These are phyloP conservation scores for Lasioglossum calceatum DNA, from an alignment of 2,888 invertebrate genomes.

Conservation along the genomic window DNA sequence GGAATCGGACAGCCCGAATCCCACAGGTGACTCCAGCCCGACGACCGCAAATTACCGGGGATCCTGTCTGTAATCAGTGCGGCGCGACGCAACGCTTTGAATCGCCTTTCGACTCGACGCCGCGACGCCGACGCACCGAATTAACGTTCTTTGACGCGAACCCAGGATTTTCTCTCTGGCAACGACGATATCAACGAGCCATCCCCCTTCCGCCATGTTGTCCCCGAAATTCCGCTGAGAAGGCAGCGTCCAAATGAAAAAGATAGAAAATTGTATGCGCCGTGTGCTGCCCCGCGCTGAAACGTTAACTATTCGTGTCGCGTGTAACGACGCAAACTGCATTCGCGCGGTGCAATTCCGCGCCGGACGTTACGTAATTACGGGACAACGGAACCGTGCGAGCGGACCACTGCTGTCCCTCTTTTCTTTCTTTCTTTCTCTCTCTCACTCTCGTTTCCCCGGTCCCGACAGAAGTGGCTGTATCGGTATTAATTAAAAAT, in stretches of 20 bases:
- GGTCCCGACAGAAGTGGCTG: slow-evolving; percentile 35
- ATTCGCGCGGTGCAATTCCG: slow-evolving; percentile 41
- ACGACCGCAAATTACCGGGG: slow-evolving; percentile 52
- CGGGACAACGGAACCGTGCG: slow-evolving; percentile 48
- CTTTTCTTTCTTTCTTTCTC: not conserved
- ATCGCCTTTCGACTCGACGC: slow-evolving; percentile 43
- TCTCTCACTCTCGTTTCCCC: not conserved
- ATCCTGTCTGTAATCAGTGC: slow-evolving; percentile 64
- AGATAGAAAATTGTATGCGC: not conserved
- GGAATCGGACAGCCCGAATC: slow-evolving; percentile 44
- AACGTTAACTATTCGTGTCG: slow-evolving; percentile 40
- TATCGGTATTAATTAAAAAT: slow-evolving; percentile 63
- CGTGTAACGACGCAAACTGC: slow-evolving; percentile 29
- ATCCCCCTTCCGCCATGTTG: not conserved
- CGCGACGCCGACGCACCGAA: slow-evolving; percentile 39
- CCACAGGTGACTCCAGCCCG: slow-evolving; percentile 34
- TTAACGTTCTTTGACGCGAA: slow-evolving; percentile 37
- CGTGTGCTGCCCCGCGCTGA: slow-evolving; percentile 8
- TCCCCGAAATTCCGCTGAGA: not conserved
- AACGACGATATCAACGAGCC: not conserved
- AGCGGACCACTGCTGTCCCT: not conserved
- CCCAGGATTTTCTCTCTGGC: not conserved
- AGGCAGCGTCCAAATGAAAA: not conserved
- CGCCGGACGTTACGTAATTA: slow-evolving; percentile 58
- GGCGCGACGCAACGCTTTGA: slow-evolving; percentile 38